phyloP scores from a whole-genome alignment of 2,888 invertebrate genomes.

The Achlya flavicornis region DNA sequence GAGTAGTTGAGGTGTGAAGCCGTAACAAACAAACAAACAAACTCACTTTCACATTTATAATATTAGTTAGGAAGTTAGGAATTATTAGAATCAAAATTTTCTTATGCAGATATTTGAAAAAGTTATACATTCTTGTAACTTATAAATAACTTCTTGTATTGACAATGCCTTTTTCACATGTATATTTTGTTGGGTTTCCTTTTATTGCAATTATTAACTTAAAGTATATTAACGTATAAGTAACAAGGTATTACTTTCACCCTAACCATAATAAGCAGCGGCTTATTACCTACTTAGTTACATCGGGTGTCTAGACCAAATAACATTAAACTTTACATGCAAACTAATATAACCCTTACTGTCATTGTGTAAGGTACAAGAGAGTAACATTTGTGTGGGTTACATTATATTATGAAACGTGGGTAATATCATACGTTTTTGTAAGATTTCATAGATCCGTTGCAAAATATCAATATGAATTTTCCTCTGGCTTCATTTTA shows the following conservation, averaged over 20 bases:
- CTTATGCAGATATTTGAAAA: too few species aligned
- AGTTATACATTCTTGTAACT: too few species aligned
- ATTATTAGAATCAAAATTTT: too few species aligned
- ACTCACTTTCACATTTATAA: too few species aligned
- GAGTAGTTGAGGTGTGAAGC: too few species aligned
- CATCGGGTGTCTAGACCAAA: constrained; percentile 10
- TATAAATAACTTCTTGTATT: too few species aligned
- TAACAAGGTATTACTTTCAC: constrained; percentile 4
- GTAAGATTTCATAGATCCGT: not conserved
- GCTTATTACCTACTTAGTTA: constrained; percentile 10
- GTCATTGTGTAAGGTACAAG: not conserved
- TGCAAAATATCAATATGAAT: not conserved
- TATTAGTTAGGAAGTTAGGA: too few species aligned
- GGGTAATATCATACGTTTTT: not conserved
- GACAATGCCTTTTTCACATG: too few species aligned
- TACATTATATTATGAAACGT: not conserved
- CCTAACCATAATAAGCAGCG: not conserved
- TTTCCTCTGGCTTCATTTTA: not conserved
- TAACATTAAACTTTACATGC: constrained; percentile 2
- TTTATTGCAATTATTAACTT: not conserved
- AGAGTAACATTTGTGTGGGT: not conserved
- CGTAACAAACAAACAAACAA: too few species aligned
- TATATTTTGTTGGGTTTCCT: not conserved
- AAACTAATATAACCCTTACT: constrained; percentile 7
- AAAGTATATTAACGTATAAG: not conserved